phyloP scores from a whole-genome alignment of 2,113 vertebrate species.

The Brachionichthys hirsutus region DNA sequence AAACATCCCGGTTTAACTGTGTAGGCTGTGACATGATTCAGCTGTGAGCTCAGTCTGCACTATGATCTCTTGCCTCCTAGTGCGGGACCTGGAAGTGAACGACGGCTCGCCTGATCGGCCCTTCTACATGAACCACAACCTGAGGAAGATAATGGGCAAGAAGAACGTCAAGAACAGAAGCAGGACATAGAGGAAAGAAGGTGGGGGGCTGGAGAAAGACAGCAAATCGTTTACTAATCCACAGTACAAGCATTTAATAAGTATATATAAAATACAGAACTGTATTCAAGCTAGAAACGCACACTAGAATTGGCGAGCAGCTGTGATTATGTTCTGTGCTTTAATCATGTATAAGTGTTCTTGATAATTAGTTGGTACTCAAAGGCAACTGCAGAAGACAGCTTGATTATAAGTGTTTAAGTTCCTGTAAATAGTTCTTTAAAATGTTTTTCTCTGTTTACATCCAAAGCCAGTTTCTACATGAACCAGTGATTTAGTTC shows the following conservation, averaged over 20 bases:
- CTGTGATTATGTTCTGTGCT: not conserved
- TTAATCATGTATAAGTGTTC: too few relatives aligned
- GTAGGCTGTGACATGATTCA: not conserved
- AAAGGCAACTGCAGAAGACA: not conserved
- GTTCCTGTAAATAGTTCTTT: conserved; percentile 7
- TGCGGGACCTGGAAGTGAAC: conserved; percentile 81
- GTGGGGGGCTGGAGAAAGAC: conserved; percentile 4
- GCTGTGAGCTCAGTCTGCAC: conserved; percentile 27
- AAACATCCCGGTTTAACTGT: not conserved
- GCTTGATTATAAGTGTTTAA: not conserved
- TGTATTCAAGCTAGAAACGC: not conserved
- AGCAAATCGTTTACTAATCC: conserved; percentile 9
- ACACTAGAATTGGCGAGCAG: conserved; percentile 7
- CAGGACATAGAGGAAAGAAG: not conserved
- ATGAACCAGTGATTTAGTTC: conserved; percentile 17
- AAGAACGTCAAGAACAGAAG: conserved; percentile 23
- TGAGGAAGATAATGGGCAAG: conserved; percentile 70
- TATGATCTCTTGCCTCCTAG: conserved; percentile 70
- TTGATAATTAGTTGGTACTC: not conserved
- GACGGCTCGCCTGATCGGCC: conserved; percentile 72
- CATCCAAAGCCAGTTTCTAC: conserved; percentile 17
- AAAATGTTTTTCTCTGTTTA: not conserved
- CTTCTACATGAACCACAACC: conserved; percentile 63
- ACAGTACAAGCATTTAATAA: conserved; percentile 10
- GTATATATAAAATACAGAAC: conserved; percentile 2